A percentile compares a stretch with the other conserved stretches of the same genome.
These are phyloP conservation scores for Chiropotes sagulatus DNA, from an alignment of 2,797 vertebrate genomes.

Conservation along the genomic window DNA sequence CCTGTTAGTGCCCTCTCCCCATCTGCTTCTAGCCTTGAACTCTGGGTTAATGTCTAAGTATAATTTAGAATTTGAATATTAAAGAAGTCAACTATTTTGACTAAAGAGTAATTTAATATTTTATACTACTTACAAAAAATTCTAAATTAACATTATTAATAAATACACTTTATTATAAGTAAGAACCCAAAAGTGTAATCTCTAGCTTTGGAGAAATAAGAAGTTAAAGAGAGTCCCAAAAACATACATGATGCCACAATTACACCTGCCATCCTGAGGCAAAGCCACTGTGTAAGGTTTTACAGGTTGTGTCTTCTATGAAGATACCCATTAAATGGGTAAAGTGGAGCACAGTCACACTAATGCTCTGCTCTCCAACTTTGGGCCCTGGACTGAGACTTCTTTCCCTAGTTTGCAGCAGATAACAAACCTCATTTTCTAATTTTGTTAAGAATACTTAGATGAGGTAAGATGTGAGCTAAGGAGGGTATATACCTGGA, in stretches of 20 bases:
- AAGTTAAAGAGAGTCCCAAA: background rate
- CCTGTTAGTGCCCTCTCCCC: background rate
- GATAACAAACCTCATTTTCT: background rate
- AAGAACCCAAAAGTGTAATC: background rate
- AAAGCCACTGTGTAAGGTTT: background rate
- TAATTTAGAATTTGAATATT: background rate
- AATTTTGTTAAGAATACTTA: background rate
- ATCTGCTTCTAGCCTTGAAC: background rate
- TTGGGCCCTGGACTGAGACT: background rate
- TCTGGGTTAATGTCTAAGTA: background rate
- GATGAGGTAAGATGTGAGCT: background rate
- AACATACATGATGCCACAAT: background rate
- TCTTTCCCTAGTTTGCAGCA: background rate
- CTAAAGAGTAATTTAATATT: background rate
- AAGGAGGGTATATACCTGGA: background rate
- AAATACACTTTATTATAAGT: background rate
- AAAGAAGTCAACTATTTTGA: background rate
- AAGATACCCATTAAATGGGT: background rate
- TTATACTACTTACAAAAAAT: background rate
- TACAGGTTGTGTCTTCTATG: background rate
- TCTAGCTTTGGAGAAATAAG: background rate
- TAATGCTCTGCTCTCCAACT: background rate
- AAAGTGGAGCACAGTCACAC: too few relatives aligned
- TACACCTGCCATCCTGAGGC: background rate
- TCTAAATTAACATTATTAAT: background rate